Conservation (phyloP, 2,888 invertebrate genomes). For the Amphimallon solstitiale region DNA sequence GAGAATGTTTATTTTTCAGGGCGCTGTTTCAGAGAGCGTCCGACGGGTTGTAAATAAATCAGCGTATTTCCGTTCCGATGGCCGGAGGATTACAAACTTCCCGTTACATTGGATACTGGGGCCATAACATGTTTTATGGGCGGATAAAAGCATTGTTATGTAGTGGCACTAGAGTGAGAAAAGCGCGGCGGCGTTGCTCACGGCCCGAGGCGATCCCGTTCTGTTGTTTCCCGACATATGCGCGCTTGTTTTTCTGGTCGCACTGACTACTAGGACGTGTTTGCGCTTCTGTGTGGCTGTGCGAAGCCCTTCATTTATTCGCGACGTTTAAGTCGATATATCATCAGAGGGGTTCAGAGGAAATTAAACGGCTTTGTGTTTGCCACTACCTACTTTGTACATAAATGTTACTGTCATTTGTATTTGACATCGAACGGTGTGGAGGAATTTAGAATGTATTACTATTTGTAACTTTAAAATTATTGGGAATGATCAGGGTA, state of each 20-base stretch:
- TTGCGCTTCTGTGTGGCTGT: neutral
- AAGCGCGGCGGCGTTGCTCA: neutral
- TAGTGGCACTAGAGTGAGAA: constrained; percentile 31
- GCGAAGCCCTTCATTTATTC: constrained; percentile 10
- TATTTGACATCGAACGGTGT: constrained; percentile 7
- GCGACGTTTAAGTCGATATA: constrained; percentile 18
- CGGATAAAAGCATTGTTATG: constrained; percentile 53
- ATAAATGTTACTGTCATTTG: constrained; percentile 9
- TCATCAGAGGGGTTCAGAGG: constrained; percentile 13
- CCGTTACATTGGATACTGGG: constrained; percentile 25
- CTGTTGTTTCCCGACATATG: too few relatives aligned
- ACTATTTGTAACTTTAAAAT: too few relatives aligned
- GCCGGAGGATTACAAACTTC: constrained; percentile 50
- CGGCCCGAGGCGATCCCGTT: too few relatives aligned
- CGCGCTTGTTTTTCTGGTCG: constrained; percentile 6
- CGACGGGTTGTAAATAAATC: constrained; percentile 44
- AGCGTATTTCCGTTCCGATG: constrained; percentile 46
- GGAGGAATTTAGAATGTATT: neutral
- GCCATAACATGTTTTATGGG: constrained; percentile 51
- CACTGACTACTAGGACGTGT: neutral
- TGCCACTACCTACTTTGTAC: neutral
- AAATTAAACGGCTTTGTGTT: constrained; percentile 7
- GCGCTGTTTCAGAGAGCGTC: neutral
- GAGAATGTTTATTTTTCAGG: constrained; percentile 3
- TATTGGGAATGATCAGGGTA: too few relatives aligned